Conservation (phyloP, 2,888 invertebrate species). For the Noctua pronuba region DNA sequence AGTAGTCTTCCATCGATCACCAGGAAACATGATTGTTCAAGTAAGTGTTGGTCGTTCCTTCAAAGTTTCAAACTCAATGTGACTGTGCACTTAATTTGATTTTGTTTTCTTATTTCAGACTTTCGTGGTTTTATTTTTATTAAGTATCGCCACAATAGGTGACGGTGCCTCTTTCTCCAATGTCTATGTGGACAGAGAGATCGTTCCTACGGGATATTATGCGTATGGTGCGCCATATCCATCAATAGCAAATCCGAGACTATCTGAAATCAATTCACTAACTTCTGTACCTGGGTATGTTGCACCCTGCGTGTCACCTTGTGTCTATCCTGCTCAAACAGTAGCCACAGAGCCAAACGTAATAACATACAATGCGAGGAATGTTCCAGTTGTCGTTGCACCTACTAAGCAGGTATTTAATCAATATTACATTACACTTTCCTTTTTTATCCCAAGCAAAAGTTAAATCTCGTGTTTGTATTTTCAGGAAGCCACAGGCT, state of each 20-base stretch:
- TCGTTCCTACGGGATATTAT: conserved; percentile 74
- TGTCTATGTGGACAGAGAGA: conserved; percentile 80
- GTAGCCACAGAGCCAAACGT: conserved; percentile 69
- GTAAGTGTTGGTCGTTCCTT: conserved; percentile 75
- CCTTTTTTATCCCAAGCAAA: not conserved
- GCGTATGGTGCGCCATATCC: conserved; percentile 78
- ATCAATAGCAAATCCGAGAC: conserved; percentile 67
- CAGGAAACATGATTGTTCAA: conserved; percentile 86
- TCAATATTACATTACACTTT: not conserved
- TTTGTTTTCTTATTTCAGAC: conserved; percentile 75
- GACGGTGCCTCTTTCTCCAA: conserved; percentile 80
- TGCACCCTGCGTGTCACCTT: conserved; percentile 81
- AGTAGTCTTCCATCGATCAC: conserved; percentile 85
- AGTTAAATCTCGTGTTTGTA: not conserved
- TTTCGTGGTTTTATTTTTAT: conserved; percentile 65
- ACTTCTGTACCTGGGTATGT: conserved; percentile 71
- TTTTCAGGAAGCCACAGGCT: conserved; percentile 75
- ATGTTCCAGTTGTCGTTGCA: conserved; percentile 76
- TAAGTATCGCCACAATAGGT: conserved; percentile 69
- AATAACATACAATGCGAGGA: conserved; percentile 76
- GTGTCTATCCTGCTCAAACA: conserved; percentile 76
- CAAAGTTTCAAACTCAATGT: not conserved
- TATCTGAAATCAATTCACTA: conserved; percentile 76
- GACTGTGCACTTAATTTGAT: not conserved
- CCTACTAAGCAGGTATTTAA: conserved; percentile 77